These are phyloP conservation scores for Acheta domesticus DNA, from an alignment of 2,888 invertebrate species.

Conservation along the genomic window DNA sequence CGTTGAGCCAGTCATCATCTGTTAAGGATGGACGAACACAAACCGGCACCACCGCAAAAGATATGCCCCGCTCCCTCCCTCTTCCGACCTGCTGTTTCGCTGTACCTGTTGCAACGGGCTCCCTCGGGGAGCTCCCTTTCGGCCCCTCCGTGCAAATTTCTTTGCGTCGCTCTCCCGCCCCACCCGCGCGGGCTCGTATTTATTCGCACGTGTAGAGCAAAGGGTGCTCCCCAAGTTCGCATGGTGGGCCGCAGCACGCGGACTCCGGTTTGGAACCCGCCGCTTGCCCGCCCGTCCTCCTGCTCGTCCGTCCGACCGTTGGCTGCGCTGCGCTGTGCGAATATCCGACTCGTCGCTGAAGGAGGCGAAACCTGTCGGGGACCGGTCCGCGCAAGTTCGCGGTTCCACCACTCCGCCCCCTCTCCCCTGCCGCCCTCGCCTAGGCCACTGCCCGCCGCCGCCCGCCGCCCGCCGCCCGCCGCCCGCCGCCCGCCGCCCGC, in stretches of 20 bases:
- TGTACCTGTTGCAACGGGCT: background rate
- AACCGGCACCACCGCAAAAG: too few relatives aligned
- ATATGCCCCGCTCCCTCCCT: too few relatives aligned
- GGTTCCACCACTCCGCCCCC: background rate
- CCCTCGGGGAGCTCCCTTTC: background rate
- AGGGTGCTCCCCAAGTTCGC: background rate
- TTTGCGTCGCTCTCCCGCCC: background rate
- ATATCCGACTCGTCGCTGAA: background rate
- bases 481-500: background rate
- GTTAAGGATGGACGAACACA: too few relatives aligned
- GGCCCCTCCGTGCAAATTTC: background rate
- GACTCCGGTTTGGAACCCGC: constrained; percentile 11
- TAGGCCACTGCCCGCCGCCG: background rate
- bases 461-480: background rate
- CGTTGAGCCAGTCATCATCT: too few relatives aligned
- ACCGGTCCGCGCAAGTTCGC: background rate
- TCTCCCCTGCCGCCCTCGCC: background rate
- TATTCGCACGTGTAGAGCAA: background rate
- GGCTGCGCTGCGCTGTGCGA: constrained; percentile 3
- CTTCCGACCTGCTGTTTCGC: too few relatives aligned
- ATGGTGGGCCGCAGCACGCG: background rate
- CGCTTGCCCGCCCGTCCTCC: background rate
- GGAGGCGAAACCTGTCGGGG: constrained; percentile 18
- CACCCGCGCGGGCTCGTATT: background rate
- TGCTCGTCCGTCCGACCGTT: background rate